Evolutionary conservation across 2,797 vertebrate genomes (phyloP), one percentile per base, ranked within the genome.

Genomic region (Euthynnus affinis): DNA sequence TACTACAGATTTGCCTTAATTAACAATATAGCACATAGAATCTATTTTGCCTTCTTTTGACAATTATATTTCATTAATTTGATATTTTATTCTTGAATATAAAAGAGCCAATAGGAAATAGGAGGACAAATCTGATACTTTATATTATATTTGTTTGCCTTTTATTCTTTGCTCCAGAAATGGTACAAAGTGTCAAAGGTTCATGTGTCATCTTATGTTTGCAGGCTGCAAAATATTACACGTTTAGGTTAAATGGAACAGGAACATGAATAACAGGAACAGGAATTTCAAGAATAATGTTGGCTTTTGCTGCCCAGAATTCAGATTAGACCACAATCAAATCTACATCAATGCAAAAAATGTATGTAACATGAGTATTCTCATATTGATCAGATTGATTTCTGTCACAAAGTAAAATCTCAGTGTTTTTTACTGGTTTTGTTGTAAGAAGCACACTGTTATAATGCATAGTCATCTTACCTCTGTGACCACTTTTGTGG

Each of bases 401-500:
- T 23, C 9, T 46, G 9, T 22, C 27, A 15, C 15, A 51, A 65
- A 64, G 42, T 3, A 44, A 42, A 48, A 51, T 29, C 1, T 9
- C 3, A 14, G 13, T 29, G 27, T 3, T 29, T 65, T 51, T 5
- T 40, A 8, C 10, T 40, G 5, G n/a, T 46, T 64, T 44, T 46
- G 9, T 34, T 29, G 20, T 58, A 22, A 58, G 0, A 34, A 34
- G 1, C 3, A 46, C 2, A 18, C 3, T 27, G 6, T 57, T 70
- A 15, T 3, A 64, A 15, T 65, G 17, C 23, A 23, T 2, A 20
- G 7, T 7, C 4, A 34, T 71, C 78, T 82, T 86, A 92, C 91
- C 87, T 81, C 83, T 1, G 0, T 51, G 2, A 67, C 6, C 18
- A 91, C 84, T 20, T 0, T 53, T 52, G 4, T 1, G 42, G 86